phyloP scores from a whole-genome alignment of 2,888 invertebrate species.

The Orthosia gothica region DNA sequence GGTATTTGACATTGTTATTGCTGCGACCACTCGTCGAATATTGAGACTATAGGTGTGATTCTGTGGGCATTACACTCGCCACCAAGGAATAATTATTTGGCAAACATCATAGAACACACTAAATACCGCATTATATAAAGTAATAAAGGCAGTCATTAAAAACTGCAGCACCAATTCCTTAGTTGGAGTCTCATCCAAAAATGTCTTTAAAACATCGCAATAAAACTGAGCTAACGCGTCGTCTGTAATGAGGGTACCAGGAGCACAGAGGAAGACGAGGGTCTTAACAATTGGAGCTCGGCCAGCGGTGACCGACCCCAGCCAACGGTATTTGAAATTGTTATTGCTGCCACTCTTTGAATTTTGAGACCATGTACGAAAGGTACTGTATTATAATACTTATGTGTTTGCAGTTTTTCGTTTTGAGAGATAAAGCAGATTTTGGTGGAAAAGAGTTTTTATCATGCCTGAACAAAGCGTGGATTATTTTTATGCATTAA shows the following conservation, averaged over 20 bases:
- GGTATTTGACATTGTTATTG: too few relatives aligned
- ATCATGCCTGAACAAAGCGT: too few relatives aligned
- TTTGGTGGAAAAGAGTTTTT: too few relatives aligned
- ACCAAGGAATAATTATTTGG: too few relatives aligned
- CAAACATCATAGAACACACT: too few relatives aligned
- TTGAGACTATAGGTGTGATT: too few relatives aligned
- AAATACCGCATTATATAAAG: too few relatives aligned
- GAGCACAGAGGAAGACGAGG: conserved; percentile 58
- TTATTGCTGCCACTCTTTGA: conserved; percentile 53
- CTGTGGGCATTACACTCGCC: too few relatives aligned
- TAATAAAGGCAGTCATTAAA: too few relatives aligned
- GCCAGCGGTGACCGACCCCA: conserved; percentile 65
- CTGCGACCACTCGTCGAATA: too few relatives aligned
- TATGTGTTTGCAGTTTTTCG: conserved; percentile 12
- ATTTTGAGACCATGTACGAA: conserved; percentile 34
- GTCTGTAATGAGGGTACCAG: conserved; percentile 47
- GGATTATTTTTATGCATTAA: too few relatives aligned
- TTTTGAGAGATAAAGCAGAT: not conserved
- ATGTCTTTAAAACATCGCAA: conserved; percentile 11
- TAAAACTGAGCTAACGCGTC: conserved; percentile 39
- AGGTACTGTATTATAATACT: not conserved
- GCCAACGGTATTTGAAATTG: conserved; percentile 49
- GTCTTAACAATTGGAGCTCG: conserved; percentile 65
- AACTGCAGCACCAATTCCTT: not conserved
- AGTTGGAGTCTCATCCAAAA: not conserved